Conservation (phyloP, 2,888 invertebrate genomes). For the Diachrysia chrysitis region DNA sequence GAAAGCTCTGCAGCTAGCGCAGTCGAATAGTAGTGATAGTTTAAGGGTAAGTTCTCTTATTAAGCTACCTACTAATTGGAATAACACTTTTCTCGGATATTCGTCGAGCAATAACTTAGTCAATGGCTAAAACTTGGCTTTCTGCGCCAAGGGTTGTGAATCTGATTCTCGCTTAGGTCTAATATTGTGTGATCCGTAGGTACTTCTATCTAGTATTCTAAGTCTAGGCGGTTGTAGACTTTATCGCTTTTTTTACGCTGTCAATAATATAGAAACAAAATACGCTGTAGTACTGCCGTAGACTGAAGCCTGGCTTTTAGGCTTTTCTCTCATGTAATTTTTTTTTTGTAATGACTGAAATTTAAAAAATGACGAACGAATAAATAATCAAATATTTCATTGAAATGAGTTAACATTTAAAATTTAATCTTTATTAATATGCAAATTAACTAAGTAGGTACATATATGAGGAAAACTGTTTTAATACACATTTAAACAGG, state of each 20-base stretch:
- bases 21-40: constrained; percentile 95
- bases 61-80: not conserved
- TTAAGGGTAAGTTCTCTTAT: constrained; percentile 90
- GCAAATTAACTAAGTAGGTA: too few relatives aligned
- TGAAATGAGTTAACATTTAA: too few relatives aligned
- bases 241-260: too few relatives aligned
- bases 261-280: too few relatives aligned
- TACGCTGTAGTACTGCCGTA: too few relatives aligned
- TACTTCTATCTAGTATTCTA: not conserved
- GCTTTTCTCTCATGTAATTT: too few relatives aligned
- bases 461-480: not conserved
- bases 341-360: too few relatives aligned
- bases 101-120: not conserved
- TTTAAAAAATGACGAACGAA: too few relatives aligned
- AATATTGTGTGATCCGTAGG: not conserved
- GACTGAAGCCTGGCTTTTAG: too few relatives aligned
- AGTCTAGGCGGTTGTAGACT: not conserved
- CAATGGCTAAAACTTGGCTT: not conserved
- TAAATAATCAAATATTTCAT: too few relatives aligned
- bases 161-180: not conserved
- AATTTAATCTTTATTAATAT: not conserved
- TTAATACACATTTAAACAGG: not conserved
- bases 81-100: not conserved
- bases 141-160: constrained; percentile 3
- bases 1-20: constrained; percentile 96